phyloP scores from a whole-genome alignment of 2,797 vertebrate genomes.

The Vultur gryphus region DNA sequence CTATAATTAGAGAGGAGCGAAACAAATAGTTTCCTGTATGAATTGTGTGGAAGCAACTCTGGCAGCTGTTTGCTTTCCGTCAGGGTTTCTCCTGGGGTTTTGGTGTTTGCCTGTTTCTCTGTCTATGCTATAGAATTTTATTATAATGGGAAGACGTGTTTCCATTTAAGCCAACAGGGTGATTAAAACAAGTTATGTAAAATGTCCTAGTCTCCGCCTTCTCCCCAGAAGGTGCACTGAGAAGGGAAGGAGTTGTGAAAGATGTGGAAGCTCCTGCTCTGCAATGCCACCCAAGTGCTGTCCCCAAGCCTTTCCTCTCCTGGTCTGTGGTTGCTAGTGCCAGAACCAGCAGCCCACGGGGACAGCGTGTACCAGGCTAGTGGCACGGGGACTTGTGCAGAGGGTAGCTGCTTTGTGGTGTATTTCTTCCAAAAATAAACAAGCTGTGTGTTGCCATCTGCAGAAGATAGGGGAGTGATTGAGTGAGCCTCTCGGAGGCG shows the following conservation, averaged over 20 bases:
- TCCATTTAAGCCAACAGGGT: not conserved
- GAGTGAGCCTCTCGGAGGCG: not conserved
- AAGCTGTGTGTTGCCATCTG: not conserved
- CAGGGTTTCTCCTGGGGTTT: not conserved
- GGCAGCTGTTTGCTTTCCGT: not conserved
- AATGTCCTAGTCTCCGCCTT: not conserved
- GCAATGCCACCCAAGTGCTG: not conserved
- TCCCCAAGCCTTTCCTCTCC: not conserved
- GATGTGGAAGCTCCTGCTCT: not conserved
- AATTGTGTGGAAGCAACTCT: not conserved
- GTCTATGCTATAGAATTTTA: not conserved
- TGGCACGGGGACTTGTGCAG: not conserved
- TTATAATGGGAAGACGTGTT: not conserved
- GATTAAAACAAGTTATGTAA: not conserved
- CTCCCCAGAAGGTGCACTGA: not conserved
- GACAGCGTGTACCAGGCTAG: not conserved
- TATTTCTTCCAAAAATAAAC: not conserved
- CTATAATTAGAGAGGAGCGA: not conserved
- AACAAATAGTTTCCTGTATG: accelerated
- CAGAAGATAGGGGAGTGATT: not conserved
- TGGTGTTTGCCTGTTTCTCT: not conserved
- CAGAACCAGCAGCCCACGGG: not conserved
- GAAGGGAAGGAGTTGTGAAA: not conserved
- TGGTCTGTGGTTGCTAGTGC: not conserved
- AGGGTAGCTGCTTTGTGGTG: not conserved